A percentile compares a stretch with the other conserved stretches of the same genome.
These are phyloP conservation scores for Cryptotis parvus DNA, from an alignment of 2,113 vertebrate species.

Conservation along the genomic window DNA sequence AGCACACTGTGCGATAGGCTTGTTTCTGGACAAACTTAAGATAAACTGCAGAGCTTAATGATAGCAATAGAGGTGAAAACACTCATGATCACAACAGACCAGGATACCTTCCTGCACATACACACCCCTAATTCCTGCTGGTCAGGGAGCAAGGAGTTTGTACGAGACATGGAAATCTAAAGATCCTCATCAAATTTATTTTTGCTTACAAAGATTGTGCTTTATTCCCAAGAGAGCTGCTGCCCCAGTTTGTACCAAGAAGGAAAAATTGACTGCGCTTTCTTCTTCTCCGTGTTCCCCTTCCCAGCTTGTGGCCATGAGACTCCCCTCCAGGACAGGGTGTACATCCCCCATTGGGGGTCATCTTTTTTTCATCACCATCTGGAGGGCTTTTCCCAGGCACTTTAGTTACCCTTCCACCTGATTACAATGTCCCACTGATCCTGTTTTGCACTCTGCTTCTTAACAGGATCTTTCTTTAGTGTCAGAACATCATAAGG, in stretches of 20 bases:
- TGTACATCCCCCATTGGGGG: slow-evolving; percentile 66
- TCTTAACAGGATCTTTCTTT: slow-evolving; percentile 76
- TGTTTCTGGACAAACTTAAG: background rate
- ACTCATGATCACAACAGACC: background rate
- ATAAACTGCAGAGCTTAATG: background rate
- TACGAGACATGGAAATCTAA: slow-evolving; percentile 13
- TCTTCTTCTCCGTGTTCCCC: slow-evolving; percentile 55
- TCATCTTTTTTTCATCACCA: slow-evolving; percentile 86
- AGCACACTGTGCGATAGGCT: slow-evolving; percentile 7
- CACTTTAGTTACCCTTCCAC: slow-evolving; percentile 62
- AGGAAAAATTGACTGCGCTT: slow-evolving; percentile 62
- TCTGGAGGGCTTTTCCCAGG: slow-evolving; percentile 78
- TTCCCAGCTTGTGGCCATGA: slow-evolving; percentile 40
- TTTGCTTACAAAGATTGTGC: slow-evolving; percentile 24
- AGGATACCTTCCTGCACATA: background rate
- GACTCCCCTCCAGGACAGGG: slow-evolving; percentile 62
- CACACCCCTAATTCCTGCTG: background rate
- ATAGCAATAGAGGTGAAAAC: background rate
- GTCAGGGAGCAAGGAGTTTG: background rate
- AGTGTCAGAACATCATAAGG: slow-evolving; percentile 67
- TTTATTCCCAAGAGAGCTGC: slow-evolving; percentile 61
- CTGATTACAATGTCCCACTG: slow-evolving; percentile 78
- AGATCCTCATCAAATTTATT: slow-evolving; percentile 50
- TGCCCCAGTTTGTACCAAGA: slow-evolving; percentile 41
- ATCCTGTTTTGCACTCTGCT: slow-evolving; percentile 74